Evolutionary conservation across 2,113 vertebrate genomes (phyloP), one percentile per base, ranked within the genome.

Genomic region (Lampris incognitus): DNA sequence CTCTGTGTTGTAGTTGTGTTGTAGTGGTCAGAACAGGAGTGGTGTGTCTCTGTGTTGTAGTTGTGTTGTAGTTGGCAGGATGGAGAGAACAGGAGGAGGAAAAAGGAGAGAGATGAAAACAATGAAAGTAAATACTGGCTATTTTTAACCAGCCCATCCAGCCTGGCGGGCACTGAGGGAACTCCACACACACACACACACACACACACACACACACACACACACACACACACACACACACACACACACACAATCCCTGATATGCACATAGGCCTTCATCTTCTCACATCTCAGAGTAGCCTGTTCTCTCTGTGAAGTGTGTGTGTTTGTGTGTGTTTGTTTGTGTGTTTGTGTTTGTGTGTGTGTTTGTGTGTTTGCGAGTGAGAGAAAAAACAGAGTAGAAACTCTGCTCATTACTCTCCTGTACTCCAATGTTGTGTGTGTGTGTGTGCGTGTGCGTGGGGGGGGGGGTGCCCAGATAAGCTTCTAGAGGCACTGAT

Each of bases 231-330:
- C 44, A 5, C 44, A 5, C 44, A 5, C 44, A 5, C 44, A 5
- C 44, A 5, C 44, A 46, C 44, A 46, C 44, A 46, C 44, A 46
- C 44, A 46, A 4, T 46, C 44, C 44, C 44, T 55, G 61, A 55
- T 48, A 37, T 50, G 38, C 42, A 10, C 57, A 41, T 44, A 71
- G 69, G 39, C 57, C 73, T 78, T 77, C 63, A 48, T 83, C 70
- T 77, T 46, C 9, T 62, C 52, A 72, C 10, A 1, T 61, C 48
- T 50, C 81, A 81, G 50, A 76, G 83, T 77, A 85, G 56, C 36
- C 71, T 66, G 59, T 24, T 62, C 0, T 39, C 73, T 8, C 9
- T 59, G 49, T 11, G 59, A 7, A 62, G 39, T 72, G 9, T 10
- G 6, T 42, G 4, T 49, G 49, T 41, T 39, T 49, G 51, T 49